phyloP scores from a whole-genome alignment of 2,113 vertebrate genomes.

The Thinocorus orbignyianus region DNA sequence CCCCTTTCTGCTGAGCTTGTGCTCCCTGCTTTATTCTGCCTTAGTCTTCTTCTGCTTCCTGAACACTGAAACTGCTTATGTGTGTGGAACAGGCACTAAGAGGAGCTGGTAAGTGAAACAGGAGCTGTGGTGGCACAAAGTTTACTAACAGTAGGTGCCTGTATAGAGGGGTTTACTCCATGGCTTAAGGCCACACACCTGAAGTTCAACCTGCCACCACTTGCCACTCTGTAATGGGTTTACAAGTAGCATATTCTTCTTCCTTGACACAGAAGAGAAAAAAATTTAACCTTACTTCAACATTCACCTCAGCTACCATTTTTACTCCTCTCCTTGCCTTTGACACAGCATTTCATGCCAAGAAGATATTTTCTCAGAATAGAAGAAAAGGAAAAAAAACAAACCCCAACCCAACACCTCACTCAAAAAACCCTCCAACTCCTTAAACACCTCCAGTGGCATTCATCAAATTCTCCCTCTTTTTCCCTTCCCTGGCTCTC shows the following conservation, averaged over 20 bases:
- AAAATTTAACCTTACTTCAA: background rate
- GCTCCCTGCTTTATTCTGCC: background rate
- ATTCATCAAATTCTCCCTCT: background rate
- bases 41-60: background rate
- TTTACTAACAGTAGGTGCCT: background rate
- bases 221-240: background rate
- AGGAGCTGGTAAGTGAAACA: background rate
- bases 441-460: background rate
- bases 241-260: background rate
- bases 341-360: background rate
- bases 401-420: too few relatives aligned
- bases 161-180: background rate
- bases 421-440: accelerated
- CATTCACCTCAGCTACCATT: background rate
- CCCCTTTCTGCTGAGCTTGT: background rate
- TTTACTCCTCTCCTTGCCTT: background rate
- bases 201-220: background rate
- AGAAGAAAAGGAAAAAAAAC: background rate
- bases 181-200: background rate
- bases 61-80: background rate
- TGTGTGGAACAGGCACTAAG: background rate
- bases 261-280: background rate
- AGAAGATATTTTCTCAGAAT: background rate
- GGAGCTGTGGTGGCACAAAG: background rate
- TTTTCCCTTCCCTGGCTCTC: background rate